Evolutionary conservation across 2,113 vertebrate genomes (phyloP), one percentile per base, ranked within the genome.

Genomic region (Gavia stellata): DNA sequence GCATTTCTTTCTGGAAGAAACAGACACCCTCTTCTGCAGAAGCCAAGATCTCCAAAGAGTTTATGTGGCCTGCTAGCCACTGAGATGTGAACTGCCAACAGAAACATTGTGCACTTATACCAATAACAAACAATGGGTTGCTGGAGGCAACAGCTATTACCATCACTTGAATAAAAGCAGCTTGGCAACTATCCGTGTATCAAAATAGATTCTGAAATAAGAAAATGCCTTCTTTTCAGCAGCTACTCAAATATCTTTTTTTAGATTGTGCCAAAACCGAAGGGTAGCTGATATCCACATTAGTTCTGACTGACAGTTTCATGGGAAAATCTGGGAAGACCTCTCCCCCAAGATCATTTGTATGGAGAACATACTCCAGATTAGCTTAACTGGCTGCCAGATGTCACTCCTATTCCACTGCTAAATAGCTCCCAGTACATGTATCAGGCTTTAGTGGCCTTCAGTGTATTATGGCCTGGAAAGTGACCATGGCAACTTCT

Each of bases 231-330:
- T 82, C 50, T 81, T 91, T 94, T 96, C 79, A 94, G 38, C 72
- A 93, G 72, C 78, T 81, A 85, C 75, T 86, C 63, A 96, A 94
- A 66, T 81, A 75, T 85, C 55, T 96, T 78, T 74, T 38, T 86
- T 92, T 95, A 86, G 61, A 52, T 81, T 79, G 44, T 53, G 36
- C 84, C 94, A 95, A 34, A 80, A 85, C 47, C 94, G 38, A 28
- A 65, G 67, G n/a, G n/a, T 78, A 66, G 67, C 59, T 94, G 50
- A 91, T 94, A 81, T 42, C 68, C 36, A n/a, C 36, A 44, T 95
- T 94, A 87, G 92, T 93, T 96, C 89, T 96, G 55, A 94, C 61
- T 89, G 63, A 79, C 56, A 83, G 53, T 66, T 95, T 95, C 67
- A 74, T 74, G 58, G 53, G 93, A 96, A 92, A 86, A 90, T 89